Evolutionary conservation across 2,888 invertebrate species (phyloP).

Genomic region (Nezara viridula): DNA sequence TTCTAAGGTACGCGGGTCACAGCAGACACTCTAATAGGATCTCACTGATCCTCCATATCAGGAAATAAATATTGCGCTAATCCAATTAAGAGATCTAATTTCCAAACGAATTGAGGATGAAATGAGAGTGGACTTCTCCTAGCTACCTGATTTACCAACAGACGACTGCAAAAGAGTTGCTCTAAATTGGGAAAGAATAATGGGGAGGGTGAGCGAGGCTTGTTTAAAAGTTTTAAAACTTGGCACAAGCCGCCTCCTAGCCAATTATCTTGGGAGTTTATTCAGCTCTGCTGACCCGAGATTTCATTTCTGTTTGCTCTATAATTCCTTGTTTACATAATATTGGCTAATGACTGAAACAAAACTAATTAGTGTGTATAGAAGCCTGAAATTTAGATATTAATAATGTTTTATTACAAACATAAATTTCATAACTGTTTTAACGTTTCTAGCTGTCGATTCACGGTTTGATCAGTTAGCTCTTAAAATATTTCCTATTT

Average conservation of each 20-base stretch:
- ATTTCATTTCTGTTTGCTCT: constrained; percentile 32
- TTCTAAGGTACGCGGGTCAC: no score
- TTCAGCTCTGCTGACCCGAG: constrained; percentile 23
- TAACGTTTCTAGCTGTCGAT: background rate
- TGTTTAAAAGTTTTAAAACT: constrained; percentile 49
- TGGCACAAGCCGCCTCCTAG: constrained; percentile 38
- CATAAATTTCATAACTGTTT: background rate
- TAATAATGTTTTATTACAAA: background rate
- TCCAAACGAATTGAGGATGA: constrained; percentile 4
- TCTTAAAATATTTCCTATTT: background rate
- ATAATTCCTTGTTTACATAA: constrained; percentile 35
- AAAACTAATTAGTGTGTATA: constrained; percentile 32
- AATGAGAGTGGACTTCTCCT: background rate
- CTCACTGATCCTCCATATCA: no score
- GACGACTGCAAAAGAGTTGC: constrained; percentile 40
- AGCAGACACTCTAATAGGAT: no score
- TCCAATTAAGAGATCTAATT: background rate
- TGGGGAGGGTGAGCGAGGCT: constrained; percentile 35
- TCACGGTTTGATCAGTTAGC: background rate
- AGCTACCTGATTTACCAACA: constrained; percentile 39
- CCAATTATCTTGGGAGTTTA: constrained; percentile 44
- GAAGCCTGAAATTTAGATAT: background rate
- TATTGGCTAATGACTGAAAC: constrained; percentile 23
- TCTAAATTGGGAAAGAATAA: constrained; percentile 37
- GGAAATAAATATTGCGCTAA: background rate